A percentile compares a stretch with the other conserved stretches of the same genome.
These are phyloP conservation scores for Hippoglossus stenolepis DNA, from an alignment of 2,113 vertebrate species.

Conservation along the genomic window DNA sequence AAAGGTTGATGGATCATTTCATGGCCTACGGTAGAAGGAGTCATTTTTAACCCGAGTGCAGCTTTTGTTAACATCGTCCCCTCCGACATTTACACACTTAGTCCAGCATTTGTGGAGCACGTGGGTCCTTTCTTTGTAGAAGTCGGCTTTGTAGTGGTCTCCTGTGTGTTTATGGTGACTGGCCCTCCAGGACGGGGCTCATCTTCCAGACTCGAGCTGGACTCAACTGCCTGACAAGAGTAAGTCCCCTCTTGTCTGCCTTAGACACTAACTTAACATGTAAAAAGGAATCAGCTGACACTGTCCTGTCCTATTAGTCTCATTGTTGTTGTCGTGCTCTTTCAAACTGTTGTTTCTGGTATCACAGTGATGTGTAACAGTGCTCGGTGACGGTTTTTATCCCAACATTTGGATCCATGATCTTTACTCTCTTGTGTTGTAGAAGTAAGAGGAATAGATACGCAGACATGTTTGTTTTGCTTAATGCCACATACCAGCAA, in stretches of 20 bases:
- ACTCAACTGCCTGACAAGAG: no score
- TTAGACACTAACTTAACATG: no score
- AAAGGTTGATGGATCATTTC: not conserved
- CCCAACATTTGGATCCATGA: no score
- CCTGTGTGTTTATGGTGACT: not conserved
- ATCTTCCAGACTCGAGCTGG: not conserved
- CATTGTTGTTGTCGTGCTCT: no score
- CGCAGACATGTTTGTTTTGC: conserved; percentile 59
- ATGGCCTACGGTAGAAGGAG: not conserved
- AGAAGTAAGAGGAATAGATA: conserved; percentile 43
- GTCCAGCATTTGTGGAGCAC: not conserved
- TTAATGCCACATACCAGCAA: conserved; percentile 64
- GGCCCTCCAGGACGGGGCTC: not conserved
- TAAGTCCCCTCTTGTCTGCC: no score
- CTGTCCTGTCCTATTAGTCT: no score
- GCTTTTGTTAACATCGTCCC: no score
- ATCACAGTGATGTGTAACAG: no score
- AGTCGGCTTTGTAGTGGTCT: not conserved
- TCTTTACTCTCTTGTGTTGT: conserved; percentile 5
- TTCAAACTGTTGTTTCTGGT: no score
- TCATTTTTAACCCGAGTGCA: not conserved
- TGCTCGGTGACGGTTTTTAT: no score
- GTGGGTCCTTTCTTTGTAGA: not conserved
- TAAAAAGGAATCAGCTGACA: no score
- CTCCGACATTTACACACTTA: not conserved